Conservation (phyloP, 2,888 invertebrate species). For the Pyrochroa serraticornis region DNA sequence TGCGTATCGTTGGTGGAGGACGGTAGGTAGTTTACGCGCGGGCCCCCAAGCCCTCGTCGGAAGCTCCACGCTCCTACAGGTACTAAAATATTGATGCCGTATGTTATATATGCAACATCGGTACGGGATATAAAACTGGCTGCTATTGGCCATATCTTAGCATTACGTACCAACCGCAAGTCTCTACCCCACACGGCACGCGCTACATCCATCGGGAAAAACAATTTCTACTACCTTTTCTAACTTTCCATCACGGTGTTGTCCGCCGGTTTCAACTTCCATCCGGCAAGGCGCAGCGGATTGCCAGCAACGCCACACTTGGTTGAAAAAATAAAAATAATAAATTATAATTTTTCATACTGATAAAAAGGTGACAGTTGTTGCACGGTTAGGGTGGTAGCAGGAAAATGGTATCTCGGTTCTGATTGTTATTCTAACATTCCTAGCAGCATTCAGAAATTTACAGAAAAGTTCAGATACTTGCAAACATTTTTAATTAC, state of each 20-base stretch:
- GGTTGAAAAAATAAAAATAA: too few relatives aligned
- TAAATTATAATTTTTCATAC: too few relatives aligned
- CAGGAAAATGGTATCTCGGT: too few relatives aligned
- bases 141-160: conserved; percentile 61
- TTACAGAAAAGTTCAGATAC: too few relatives aligned
- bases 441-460: too few relatives aligned
- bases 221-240: conserved; percentile 51
- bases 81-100: conserved; percentile 59
- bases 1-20: conserved; percentile 17
- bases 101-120: conserved; percentile 60
- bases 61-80: conserved; percentile 35
- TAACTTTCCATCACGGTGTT: not conserved
- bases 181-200: conserved; percentile 46
- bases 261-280: not conserved
- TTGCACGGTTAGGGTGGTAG: too few relatives aligned
- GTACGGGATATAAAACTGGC: conserved; percentile 60
- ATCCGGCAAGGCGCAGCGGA: not conserved
- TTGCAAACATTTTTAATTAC: too few relatives aligned
- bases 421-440: too few relatives aligned
- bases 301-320: not conserved
- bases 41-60: conserved; percentile 31
- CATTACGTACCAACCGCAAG: conserved; percentile 50
- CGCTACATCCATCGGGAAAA: conserved; percentile 56
- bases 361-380: too few relatives aligned
- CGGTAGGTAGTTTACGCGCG: conserved; percentile 35